These are phyloP conservation scores for Scartelaos histophorus DNA, from an alignment of 2,113 vertebrate genomes.

Conservation along the genomic window DNA sequence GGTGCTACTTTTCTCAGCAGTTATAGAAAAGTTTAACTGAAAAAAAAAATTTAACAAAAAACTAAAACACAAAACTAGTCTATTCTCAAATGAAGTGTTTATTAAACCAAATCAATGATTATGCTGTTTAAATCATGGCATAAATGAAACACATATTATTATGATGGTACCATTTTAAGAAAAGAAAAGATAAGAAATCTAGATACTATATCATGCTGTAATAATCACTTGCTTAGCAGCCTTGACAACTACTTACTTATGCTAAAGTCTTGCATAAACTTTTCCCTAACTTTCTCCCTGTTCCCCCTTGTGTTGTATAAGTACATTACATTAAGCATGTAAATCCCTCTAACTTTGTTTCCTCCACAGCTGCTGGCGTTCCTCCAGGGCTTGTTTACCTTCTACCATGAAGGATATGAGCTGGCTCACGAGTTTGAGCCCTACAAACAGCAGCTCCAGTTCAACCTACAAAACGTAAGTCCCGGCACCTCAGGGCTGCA, in stretches of 20 bases:
- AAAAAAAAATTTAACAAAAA: background rate
- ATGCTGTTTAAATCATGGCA: background rate
- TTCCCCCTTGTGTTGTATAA: background rate
- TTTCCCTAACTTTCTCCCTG: background rate
- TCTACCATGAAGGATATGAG: constrained; percentile 99
- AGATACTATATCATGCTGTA: background rate
- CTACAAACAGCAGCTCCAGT: constrained; percentile 96
- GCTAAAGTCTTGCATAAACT: background rate
- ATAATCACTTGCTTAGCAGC: background rate
- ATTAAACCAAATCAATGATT: background rate
- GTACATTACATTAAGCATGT: constrained; percentile 13
- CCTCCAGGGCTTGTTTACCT: constrained; percentile 97
- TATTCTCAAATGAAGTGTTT: no score
- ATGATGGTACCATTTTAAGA: background rate
- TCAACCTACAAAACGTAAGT: constrained; percentile 98
- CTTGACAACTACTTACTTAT: background rate
- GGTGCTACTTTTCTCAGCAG: constrained; percentile 1
- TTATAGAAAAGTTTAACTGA: constrained; percentile 8
- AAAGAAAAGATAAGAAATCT: no score
- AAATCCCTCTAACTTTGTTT: constrained; percentile 20
- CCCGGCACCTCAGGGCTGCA: constrained; percentile 29
- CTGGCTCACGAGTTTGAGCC: constrained; percentile 96
- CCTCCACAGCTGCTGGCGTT: constrained; percentile 91
- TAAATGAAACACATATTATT: background rate
- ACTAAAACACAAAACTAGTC: no score